phyloP scores from a whole-genome alignment of 1,140 invertebrate species.

The Archivesica marissinica region DNA sequence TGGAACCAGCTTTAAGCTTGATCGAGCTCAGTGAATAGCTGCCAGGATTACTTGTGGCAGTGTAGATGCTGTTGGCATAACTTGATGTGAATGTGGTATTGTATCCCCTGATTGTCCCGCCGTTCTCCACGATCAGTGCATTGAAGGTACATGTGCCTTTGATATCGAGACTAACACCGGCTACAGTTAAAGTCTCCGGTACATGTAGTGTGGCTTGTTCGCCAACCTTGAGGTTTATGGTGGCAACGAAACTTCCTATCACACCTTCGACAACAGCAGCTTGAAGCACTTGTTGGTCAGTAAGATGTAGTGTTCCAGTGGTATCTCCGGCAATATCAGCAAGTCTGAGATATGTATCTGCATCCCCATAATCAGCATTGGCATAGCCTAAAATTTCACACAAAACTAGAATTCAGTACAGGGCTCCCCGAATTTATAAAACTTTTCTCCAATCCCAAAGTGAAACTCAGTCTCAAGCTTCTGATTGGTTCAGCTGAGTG shows the following conservation, averaged over 20 bases:
- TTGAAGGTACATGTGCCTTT: conserved; percentile 74
- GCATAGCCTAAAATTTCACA: no score
- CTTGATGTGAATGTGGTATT: conserved; percentile 71
- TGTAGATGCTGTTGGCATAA: conserved; percentile 67
- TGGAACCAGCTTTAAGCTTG: conserved; percentile 69
- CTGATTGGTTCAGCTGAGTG: no score
- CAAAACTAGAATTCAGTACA: no score
- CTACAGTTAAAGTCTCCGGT: conserved; percentile 72
- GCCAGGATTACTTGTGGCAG: conserved; percentile 61
- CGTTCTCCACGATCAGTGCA: conserved; percentile 70
- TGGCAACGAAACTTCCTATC: conserved; percentile 60
- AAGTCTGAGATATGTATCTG: conserved; percentile 59
- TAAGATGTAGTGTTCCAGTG: conserved; percentile 70
- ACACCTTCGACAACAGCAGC: conserved; percentile 72
- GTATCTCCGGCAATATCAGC: conserved; percentile 71
- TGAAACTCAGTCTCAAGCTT: no score
- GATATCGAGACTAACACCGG: conserved; percentile 65
- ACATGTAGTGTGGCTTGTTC: conserved; percentile 70
- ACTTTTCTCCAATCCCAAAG: no score
- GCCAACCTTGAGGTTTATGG: conserved; percentile 71
- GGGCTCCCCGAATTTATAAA: no score
- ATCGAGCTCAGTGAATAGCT: conserved; percentile 68
- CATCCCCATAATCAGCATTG: conserved; percentile 63
- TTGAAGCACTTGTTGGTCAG: conserved; percentile 67
- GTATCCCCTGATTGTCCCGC: conserved; percentile 68